Evolutionary conservation across 2,888 invertebrate species (phyloP), one percentile per base, ranked within the genome.

Genomic region (Anthrax anthrax): DNA sequence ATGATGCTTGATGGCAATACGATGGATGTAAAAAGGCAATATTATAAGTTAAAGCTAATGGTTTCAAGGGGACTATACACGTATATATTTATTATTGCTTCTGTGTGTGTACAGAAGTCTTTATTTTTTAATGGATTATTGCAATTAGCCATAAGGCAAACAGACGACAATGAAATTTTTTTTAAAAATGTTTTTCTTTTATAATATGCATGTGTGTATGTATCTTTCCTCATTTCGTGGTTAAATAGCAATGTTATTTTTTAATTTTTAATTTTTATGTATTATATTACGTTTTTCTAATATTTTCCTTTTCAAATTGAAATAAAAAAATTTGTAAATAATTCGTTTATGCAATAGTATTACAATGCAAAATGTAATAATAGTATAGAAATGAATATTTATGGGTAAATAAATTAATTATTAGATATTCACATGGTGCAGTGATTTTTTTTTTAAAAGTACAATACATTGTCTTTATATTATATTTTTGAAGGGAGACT

Each of bases 71-170:
- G 29, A 12, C 12, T 32, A 12, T 12, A 32, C 9, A 32, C 8
- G 3, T 29, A 29, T 29, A 29, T 29, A 29, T 29, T 6, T 6
- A 23, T 23, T 4, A 5, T 9, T 4, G 12, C 29, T 37, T 18
- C 44, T 38, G 39, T 29, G 38, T 16, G 2, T 12, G 12, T 32
- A 12, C 1, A 32, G 12, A 32, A n/a, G n/a, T n/a, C 12, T 32
- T 12, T 32, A 12, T 32, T 47, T 47, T 49, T 51, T 51, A 51
- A 51, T 51, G 51, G 51, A 51, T 51, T 51, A 51, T 51, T 51
- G 49, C 51, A 51, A 51, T 51, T 51, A 51, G 51, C 51, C 49
- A 42, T 37, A 46, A 47, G 51, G 49, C 17, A 12, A 41, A 23
- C 27, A 39, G 23, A 23, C 23, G 23, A 23, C 23, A 23, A 23